These are phyloP conservation scores for Tanytarsus gracilentus DNA, from an alignment of 2,888 invertebrate genomes.

Conservation along the genomic window DNA sequence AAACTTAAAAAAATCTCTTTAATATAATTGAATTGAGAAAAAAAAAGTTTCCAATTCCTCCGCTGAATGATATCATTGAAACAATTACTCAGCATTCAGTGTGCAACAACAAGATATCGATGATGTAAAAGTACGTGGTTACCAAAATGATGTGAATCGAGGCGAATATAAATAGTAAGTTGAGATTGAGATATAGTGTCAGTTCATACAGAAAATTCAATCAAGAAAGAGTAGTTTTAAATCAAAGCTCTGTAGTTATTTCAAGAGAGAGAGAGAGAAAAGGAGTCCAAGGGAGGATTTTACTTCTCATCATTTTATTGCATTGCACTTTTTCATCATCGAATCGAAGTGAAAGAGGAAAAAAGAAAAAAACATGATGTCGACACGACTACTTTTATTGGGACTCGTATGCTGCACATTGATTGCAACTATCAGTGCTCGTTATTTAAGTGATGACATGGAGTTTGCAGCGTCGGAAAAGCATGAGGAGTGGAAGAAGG, in stretches of 20 bases:
- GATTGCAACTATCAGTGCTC: constrained; percentile 31
- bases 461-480: constrained; percentile 39
- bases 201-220: constrained; percentile 24
- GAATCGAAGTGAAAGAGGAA: not conserved
- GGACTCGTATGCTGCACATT: constrained; percentile 31
- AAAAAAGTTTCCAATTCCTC: too few relatives aligned
- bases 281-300: not conserved
- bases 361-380: constrained; percentile 30
- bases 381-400: constrained; percentile 31
- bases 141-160: constrained; percentile 2
- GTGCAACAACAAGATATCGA: constrained; percentile 17
- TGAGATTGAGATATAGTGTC: constrained; percentile 16
- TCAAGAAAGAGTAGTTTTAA: constrained; percentile 22
- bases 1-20: too few relatives aligned
- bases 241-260: too few relatives aligned
- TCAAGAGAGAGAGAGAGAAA: not conserved
- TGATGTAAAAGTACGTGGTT: constrained; percentile 28
- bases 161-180: constrained; percentile 27
- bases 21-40: too few relatives aligned
- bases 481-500: constrained; percentile 44
- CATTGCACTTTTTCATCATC: not conserved
- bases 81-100: not conserved
- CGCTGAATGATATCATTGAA: constrained; percentile 6
- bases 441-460: constrained; percentile 35
- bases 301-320: not conserved